A percentile compares a stretch with the other conserved stretches of the same genome.
These are phyloP conservation scores for Athene cunicularia DNA, from an alignment of 2,113 vertebrate species.

Conservation along the genomic window DNA sequence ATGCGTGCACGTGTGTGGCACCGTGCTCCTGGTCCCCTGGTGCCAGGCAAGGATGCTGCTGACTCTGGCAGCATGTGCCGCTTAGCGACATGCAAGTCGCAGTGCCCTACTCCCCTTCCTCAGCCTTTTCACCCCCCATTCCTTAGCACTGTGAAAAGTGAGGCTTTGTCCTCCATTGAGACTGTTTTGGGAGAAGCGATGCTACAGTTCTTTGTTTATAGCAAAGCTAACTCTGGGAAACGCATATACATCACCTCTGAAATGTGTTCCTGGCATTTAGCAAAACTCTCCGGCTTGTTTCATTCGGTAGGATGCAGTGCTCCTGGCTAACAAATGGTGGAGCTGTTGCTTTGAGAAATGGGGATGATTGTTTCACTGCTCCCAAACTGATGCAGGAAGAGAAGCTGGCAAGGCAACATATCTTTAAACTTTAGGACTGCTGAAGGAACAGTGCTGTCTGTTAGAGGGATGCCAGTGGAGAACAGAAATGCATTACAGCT, in stretches of 20 bases:
- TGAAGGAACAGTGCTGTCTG: not conserved
- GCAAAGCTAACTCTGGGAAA: not conserved
- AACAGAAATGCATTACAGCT: not conserved
- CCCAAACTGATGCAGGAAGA: not conserved
- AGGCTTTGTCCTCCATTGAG: not conserved
- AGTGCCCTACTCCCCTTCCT: not conserved
- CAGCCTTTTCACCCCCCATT: not conserved
- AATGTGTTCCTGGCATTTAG: accelerated
- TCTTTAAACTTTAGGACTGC: not conserved
- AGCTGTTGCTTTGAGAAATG: conserved; percentile 74
- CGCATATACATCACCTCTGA: accelerated
- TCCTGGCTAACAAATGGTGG: conserved; percentile 66
- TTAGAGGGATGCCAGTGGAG: not conserved
- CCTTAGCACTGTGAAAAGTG: not conserved
- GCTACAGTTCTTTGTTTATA: not conserved
- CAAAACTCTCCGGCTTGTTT: not conserved
- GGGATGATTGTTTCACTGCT: accelerated
- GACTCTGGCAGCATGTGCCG: not conserved
- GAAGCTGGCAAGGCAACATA: not conserved
- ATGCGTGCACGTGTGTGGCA: not conserved
- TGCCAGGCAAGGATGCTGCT: not conserved
- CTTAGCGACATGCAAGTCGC: accelerated
- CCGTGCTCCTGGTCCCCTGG: accelerated
- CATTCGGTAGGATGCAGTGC: not conserved
- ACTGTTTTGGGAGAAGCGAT: not conserved